phyloP scores from a whole-genome alignment of 2,797 vertebrate species.

The Orestias chungarensis region DNA sequence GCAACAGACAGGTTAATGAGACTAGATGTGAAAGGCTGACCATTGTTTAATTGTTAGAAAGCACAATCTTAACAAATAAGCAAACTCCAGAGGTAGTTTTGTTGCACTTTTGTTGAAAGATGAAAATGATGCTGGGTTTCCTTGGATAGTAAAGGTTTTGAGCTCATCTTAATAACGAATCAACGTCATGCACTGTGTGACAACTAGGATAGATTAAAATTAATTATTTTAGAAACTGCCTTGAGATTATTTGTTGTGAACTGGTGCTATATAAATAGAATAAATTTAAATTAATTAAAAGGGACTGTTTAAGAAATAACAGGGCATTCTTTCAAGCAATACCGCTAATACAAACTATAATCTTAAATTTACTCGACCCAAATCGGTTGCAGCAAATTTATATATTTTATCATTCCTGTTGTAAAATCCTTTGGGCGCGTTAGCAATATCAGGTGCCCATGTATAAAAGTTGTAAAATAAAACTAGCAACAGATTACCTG shows the following conservation, averaged over 20 bases:
- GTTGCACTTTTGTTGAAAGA: not conserved
- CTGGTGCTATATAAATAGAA: too few species aligned
- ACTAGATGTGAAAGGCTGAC: slow-evolving; percentile 2
- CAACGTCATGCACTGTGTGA: too few species aligned
- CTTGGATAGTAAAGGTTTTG: too few species aligned
- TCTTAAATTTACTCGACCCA: not conserved
- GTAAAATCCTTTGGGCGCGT: not conserved
- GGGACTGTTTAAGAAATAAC: not conserved
- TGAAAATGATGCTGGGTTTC: too few species aligned
- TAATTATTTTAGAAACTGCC: too few species aligned
- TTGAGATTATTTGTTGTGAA: too few species aligned
- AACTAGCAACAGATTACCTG: too few species aligned
- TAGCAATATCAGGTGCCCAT: too few species aligned
- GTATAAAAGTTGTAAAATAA: not conserved
- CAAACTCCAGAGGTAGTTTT: not conserved
- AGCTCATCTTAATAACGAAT: too few species aligned
- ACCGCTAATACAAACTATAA: not conserved
- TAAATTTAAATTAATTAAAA: too few species aligned
- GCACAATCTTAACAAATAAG: not conserved
- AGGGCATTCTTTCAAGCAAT: not conserved
- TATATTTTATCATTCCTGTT: not conserved
- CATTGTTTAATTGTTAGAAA: not conserved
- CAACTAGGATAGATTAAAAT: too few species aligned
- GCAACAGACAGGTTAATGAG: slow-evolving; percentile 36
- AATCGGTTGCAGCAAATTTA: not conserved